Evolutionary conservation across 2,113 vertebrate genomes (phyloP), one percentile per base, ranked within the genome.

Genomic region (Platysternon megacephalum): DNA sequence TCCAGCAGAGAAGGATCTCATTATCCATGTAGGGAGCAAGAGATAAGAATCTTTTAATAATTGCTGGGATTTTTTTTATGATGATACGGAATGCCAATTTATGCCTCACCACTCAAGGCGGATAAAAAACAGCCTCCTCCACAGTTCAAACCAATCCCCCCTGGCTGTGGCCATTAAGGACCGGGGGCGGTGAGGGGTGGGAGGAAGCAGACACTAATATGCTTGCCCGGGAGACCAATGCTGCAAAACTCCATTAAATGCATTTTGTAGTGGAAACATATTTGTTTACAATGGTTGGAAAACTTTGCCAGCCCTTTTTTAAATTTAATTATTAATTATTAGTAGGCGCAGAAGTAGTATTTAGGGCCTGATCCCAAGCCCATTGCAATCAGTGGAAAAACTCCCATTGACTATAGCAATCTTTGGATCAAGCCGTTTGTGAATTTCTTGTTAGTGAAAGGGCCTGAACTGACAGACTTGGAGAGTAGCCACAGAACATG

Each of bases 41-140:
- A 98, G 98, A 98, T 99, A 99, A 98, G 98, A 98, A 99, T 99
- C 98, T 99, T 98, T 98, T 98, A 98, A 98, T 98, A 98, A 98
- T 98, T 98, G 98, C 98, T 98, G 97, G 98, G 98, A 98, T 97
- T 97, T 98, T 98, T 98, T 98, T 98, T 98, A 98, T 98, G 98
- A 98, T 97, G 96, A 98, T 98, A 97, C 94, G 98, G 98, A 98
- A 98, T 98, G 98, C 98, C 98, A 98, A 98, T 98, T 98, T 98
- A 98, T 98, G 97, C 96, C 93, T 98, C 96, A 98, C 95, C 91
- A 96, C 95, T 90, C 95, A 87, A 92, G 81, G 90, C 91, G 95
- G 98, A 98, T 97, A 98, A 95, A 98, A 98, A 97, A 72, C 97
- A 98, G 98, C 96, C 93, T 97, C 97, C 96, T 97, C 85, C 95